These are phyloP conservation scores for Crotalus horridus DNA, from an alignment of 2,113 vertebrate species.

Conservation along the genomic window DNA sequence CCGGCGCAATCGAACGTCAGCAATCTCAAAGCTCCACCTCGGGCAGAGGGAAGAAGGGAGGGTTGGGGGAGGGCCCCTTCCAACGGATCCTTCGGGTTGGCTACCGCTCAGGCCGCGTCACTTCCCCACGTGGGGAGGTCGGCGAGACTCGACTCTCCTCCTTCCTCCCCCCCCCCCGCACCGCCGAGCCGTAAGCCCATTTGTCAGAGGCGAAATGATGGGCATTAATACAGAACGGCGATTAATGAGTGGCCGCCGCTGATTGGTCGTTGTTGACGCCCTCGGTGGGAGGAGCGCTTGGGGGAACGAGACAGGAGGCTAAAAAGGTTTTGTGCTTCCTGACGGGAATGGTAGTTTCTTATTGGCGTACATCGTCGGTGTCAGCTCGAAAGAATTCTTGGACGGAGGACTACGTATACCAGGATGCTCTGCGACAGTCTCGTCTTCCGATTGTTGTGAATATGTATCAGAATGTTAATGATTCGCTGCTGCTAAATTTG, in stretches of 20 bases:
- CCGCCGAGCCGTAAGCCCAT: constrained; percentile 43
- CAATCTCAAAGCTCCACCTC: constrained; percentile 64
- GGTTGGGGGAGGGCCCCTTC: background rate
- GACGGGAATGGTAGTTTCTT: constrained; percentile 66
- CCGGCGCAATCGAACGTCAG: constrained; percentile 72
- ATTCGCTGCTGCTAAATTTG: constrained; percentile 80
- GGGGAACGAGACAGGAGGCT: constrained; percentile 10
- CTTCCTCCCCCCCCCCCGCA: background rate
- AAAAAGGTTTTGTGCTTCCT: constrained; percentile 17
- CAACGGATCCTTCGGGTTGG: constrained; percentile 35
- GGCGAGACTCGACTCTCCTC: background rate
- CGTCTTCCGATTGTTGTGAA: constrained; percentile 64
- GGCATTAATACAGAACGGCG: constrained; percentile 67
- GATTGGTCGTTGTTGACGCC: constrained; percentile 66
- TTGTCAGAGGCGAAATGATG: constrained; percentile 72
- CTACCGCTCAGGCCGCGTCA: background rate
- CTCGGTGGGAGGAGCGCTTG: constrained; percentile 30
- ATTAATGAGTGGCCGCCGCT: constrained; percentile 63
- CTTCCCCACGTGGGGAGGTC: constrained; percentile 74
- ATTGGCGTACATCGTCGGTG: fast-evolving
- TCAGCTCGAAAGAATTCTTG: fast-evolving
- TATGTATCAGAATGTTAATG: constrained; percentile 87
- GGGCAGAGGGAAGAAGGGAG: constrained; percentile 37
- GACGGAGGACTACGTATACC: constrained; percentile 66
- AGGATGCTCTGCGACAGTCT: constrained; percentile 42